Evolutionary conservation across 2,797 vertebrate genomes (phyloP), one percentile per base, ranked within the genome.

Genomic region (Urophycis tenuis): DNA sequence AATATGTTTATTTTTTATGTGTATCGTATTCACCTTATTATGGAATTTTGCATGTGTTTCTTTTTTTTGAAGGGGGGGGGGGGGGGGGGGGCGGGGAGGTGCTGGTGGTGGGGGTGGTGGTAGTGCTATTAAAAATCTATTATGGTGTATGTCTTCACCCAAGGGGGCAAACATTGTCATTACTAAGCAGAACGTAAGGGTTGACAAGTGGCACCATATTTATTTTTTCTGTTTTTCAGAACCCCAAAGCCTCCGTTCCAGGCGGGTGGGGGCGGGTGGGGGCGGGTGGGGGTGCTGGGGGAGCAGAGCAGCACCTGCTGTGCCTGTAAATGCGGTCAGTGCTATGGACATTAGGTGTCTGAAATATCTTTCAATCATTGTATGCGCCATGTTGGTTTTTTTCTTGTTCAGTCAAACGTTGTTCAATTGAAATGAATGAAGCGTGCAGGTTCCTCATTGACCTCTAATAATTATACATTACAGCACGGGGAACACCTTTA

Each of bases 41-140:
- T 31, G 69, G 15, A 0, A 33, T 19, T 69, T 71, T 71, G 29
- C 69, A 71, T 31, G 69, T 71, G 69, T 31, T 71, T 17, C 32
- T 81, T 88, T 67, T 67, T 67, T 60, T 60, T 90, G 85, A 85
- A 77, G 81, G 87, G 85, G 84, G 74, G 75, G 77, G 74, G 74
- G 70, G 14, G 41, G 75, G 72, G 22, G 34, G 32, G 73, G 71
- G 0, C n/a, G 34, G 29, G 73, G 71, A 0, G 30, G 29, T 83
- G 73, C 80, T 83, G 79, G 83, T 90, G 85, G 76, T 71, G 22
- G 34, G 29, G 73, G 71, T 0, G 30, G 29, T 83, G 73, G 81
- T 83, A 79, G 83, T 90, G 85, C 86, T 87, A 91, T 92, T 92
- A 91, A 91, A 89, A 91, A 90, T 92, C 87, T 91, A 92, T 92